These are phyloP conservation scores for Tupiocoris notatus DNA, from an alignment of 2,888 invertebrate species.

Conservation along the genomic window DNA sequence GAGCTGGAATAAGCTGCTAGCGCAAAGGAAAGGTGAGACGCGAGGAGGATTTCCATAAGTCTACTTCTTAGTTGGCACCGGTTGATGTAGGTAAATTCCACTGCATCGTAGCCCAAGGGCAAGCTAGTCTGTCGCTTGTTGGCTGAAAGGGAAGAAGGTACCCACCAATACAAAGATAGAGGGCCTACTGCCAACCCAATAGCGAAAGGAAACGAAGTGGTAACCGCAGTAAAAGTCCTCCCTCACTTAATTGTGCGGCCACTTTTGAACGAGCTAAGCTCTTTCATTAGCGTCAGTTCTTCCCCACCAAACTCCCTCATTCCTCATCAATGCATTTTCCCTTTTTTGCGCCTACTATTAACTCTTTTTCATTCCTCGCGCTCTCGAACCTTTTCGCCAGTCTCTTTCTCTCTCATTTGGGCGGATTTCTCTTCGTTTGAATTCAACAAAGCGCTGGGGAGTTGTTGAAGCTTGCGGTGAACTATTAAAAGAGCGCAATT, in stretches of 20 bases:
- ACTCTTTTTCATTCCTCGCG: background rate
- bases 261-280: conserved; percentile 14
- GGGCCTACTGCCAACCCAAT: background rate
- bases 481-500: background rate
- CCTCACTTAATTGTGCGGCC: conserved; percentile 19
- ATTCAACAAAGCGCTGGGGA: background rate
- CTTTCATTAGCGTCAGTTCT: conserved; percentile 2
- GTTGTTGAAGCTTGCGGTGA: no score
- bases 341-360: background rate
- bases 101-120: background rate
- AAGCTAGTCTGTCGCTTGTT: background rate
- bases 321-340: no score
- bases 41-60: background rate
- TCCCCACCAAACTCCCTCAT: background rate
- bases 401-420: no score
- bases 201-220: background rate
- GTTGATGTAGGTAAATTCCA: background rate
- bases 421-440: no score
- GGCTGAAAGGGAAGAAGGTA: background rate
- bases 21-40: no score
- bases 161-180: background rate
- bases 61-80: background rate
- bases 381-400: background rate
- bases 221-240: background rate
- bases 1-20: background rate